Evolutionary conservation across 2,797 vertebrate genomes (phyloP).

Genomic region (Geotria australis): DNA sequence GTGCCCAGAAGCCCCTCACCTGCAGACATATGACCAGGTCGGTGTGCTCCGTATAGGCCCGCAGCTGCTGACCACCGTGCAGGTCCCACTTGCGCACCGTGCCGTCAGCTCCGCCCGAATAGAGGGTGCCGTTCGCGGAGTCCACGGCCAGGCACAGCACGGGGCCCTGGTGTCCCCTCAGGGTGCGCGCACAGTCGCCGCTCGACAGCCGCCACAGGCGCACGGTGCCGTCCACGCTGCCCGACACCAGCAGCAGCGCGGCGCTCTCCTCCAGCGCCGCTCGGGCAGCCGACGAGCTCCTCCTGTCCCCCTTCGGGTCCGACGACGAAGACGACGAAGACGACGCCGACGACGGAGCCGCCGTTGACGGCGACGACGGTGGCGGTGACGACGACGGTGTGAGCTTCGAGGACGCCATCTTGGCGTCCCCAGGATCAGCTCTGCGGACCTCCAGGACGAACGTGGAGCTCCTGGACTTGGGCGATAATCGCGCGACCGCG

Average conservation of each 20-base stretch:
- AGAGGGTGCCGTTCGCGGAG: constrained; percentile 14
- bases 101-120: constrained; percentile 25
- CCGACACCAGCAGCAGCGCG: constrained; percentile 22
- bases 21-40: constrained; percentile 29
- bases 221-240: constrained; percentile 25
- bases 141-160: constrained; percentile 25
- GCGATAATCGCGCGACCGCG: no score
- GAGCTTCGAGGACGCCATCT: no score
- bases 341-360: no score
- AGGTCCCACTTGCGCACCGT: constrained; percentile 28
- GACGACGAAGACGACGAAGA: constrained; percentile 4
- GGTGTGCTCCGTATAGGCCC: constrained; percentile 26
- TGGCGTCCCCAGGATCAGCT: no score
- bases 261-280: constrained; percentile 2
- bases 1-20: constrained; percentile 11
- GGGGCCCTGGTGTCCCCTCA: constrained; percentile 24
- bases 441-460: constrained; percentile 9
- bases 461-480: constrained; percentile 12
- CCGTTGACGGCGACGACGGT: no score
- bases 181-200: constrained; percentile 23
- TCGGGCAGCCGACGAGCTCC: no score
- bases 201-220: constrained; percentile 31
- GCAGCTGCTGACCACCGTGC: constrained; percentile 21
- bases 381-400: no score
- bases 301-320: neutral